These are phyloP conservation scores for Prunella strophiata DNA, from an alignment of 2,797 vertebrate species.

Conservation along the genomic window DNA sequence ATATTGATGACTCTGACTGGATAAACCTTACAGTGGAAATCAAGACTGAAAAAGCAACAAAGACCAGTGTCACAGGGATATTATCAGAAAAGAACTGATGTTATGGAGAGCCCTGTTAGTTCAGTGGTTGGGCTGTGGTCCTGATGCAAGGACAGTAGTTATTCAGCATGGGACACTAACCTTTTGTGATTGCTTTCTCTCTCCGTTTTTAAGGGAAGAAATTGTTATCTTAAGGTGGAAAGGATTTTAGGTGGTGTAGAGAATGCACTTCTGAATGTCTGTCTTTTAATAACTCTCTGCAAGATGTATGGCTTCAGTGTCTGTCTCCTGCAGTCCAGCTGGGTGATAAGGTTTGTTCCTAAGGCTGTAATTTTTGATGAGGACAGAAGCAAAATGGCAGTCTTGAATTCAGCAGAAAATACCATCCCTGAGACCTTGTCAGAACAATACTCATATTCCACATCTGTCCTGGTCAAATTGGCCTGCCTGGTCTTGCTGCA, in stretches of 20 bases:
- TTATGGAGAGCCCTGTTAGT: neutral
- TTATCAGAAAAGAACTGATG: neutral
- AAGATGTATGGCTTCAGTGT: neutral
- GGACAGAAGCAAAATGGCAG: neutral
- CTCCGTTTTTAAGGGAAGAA: neutral
- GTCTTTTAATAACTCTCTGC: neutral
- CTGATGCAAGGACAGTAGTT: neutral
- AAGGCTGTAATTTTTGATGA: neutral
- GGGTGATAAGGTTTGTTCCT: neutral
- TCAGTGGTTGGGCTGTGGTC: neutral
- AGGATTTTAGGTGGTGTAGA: neutral
- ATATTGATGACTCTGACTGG: neutral
- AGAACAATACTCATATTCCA: neutral
- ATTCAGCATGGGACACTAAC: neutral
- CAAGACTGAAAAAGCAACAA: neutral
- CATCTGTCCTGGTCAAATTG: neutral
- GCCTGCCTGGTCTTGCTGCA: neutral
- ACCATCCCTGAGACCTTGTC: neutral
- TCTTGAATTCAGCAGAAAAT: neutral
- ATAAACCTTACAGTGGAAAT: neutral
- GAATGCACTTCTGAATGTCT: neutral
- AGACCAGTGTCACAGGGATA: neutral
- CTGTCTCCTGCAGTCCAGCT: neutral
- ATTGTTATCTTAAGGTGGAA: neutral
- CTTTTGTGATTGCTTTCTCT: neutral